phyloP scores from a whole-genome alignment of 2,797 vertebrate genomes.

The Melanogrammus aeglefinus region DNA sequence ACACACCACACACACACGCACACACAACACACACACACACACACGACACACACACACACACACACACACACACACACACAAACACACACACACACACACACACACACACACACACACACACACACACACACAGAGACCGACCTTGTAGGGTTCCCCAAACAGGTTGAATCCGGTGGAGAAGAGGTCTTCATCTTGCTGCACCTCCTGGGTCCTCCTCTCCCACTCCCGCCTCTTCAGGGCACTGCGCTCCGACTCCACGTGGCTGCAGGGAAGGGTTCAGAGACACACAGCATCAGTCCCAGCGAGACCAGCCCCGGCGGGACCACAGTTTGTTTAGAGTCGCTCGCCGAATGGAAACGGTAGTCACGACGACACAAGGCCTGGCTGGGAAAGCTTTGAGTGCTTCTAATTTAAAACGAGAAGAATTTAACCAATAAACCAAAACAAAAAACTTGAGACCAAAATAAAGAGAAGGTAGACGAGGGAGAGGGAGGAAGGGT shows the following conservation, averaged over 20 bases:
- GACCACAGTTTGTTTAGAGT: neutral
- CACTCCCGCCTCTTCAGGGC: conserved; percentile 96
- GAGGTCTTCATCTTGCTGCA: conserved; percentile 95
- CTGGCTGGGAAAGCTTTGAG: too few species aligned
- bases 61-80: neutral
- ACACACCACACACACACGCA: neutral
- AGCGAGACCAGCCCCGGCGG: neutral
- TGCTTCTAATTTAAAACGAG: too few species aligned
- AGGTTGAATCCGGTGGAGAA: conserved; percentile 97
- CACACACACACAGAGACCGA: conserved; percentile 58
- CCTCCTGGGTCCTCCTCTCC: conserved; percentile 95
- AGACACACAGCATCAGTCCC: neutral
- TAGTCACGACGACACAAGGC: too few species aligned
- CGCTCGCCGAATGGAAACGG: too few species aligned
- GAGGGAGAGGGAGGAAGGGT: neutral
- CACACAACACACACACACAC: neutral
- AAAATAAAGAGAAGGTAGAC: neutral
- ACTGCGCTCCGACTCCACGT: conserved; percentile 93
- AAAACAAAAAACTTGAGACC: neutral
- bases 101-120: neutral
- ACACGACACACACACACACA: neutral
- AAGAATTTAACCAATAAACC: neutral
- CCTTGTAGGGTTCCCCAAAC: conserved; percentile 97
- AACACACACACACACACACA: neutral
- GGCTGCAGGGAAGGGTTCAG: conserved; percentile 68